These are phyloP conservation scores for Drosophila merina DNA, from an alignment of 2,888 invertebrate species.

Conservation along the genomic window DNA sequence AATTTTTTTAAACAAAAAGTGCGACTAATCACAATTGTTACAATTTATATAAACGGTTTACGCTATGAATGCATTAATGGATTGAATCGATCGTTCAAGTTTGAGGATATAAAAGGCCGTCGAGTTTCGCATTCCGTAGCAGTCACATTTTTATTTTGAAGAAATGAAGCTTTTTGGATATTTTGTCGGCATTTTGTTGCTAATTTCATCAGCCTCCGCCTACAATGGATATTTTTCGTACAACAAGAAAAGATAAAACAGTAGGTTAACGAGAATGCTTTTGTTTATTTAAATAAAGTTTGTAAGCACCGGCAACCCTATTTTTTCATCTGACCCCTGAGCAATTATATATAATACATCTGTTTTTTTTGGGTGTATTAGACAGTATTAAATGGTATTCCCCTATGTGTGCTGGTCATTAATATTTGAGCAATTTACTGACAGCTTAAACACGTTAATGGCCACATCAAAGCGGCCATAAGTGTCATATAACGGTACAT, in stretches of 20 bases:
- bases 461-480: constrained; percentile 26
- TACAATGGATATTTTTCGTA: not conserved
- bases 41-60: not conserved
- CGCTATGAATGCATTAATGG: not conserved
- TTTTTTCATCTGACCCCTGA: constrained; percentile 12
- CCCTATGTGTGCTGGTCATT: constrained; percentile 17
- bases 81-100: not conserved
- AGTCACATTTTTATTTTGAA: not conserved
- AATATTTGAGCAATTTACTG: constrained; percentile 58
- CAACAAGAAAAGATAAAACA: not conserved
- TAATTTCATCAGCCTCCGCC: not conserved
- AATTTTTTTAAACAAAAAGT: not conserved
- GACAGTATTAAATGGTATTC: constrained; percentile 8
- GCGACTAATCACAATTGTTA: not conserved
- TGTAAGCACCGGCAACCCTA: not conserved
- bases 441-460: constrained; percentile 58
- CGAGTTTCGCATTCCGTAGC: not conserved
- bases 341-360: constrained; percentile 5
- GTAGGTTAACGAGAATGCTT: not conserved
- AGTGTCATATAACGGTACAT: constrained; percentile 36
- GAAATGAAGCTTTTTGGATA: constrained; percentile 1
- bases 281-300: not conserved
- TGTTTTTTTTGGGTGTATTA: constrained; percentile 2
- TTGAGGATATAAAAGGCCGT: not conserved
- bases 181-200: not conserved